These are phyloP conservation scores for Arctia plantaginis DNA, from an alignment of 2,888 invertebrate genomes.

Conservation along the genomic window DNA sequence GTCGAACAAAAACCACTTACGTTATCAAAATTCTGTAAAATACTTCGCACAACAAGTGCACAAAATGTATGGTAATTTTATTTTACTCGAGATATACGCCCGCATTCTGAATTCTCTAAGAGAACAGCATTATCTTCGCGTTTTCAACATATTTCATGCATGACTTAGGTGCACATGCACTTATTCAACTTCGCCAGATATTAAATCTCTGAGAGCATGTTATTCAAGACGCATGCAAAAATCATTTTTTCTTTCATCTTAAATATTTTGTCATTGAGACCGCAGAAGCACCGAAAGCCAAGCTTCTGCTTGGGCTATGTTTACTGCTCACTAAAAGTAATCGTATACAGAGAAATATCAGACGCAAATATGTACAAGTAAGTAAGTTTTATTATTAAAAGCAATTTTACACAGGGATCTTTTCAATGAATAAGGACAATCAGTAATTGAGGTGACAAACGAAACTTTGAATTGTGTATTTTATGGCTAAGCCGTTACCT, in stretches of 20 bases:
- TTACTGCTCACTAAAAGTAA: too few relatives aligned
- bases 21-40: conserved; percentile 17
- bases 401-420: not conserved
- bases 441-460: not conserved
- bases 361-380: too few relatives aligned
- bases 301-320: not conserved
- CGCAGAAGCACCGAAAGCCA: not conserved
- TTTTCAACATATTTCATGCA: conserved; percentile 32
- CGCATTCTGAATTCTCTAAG: conserved; percentile 25
- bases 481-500: not conserved
- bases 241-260: not conserved
- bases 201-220: conserved; percentile 2
- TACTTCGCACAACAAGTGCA: conserved; percentile 20
- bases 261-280: not conserved
- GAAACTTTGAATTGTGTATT: not conserved
- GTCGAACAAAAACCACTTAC: conserved; percentile 6
- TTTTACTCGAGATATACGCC: conserved; percentile 12
- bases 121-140: conserved; percentile 23
- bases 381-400: too few relatives aligned
- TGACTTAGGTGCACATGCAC: conserved; percentile 24
- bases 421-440: not conserved
- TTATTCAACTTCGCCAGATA: conserved; percentile 2
- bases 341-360: not conserved
- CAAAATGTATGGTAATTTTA: conserved; percentile 25
- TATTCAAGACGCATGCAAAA: not conserved